Evolutionary conservation across 2,113 vertebrate species (phyloP), one percentile per base, ranked within the genome.

Genomic region (Anguilla japonica): DNA sequence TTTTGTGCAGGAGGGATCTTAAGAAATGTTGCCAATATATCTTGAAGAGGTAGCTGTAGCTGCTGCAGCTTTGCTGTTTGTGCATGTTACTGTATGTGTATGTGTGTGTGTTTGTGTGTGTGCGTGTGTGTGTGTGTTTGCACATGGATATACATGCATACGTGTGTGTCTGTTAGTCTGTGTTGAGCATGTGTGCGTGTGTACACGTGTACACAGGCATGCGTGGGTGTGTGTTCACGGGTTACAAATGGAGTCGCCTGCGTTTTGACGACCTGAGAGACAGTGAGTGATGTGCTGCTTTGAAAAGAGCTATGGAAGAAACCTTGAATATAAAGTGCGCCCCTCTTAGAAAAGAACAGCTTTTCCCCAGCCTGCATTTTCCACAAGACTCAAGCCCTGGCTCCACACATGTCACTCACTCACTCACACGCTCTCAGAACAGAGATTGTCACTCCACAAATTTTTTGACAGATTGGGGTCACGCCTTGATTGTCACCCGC

Each of bases 381-480:
- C n/a, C 34, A 34, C n/a, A n/a, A 75, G 71, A 34, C 71, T 29
- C 20, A n/a, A 22, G 71, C n/a, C 79, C 79, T 26, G 40, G 79
- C 18, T 41, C 79, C 79, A 34, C 7, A 16, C 34, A 75, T 41
- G 20, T 4, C 39, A 39, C 53, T 39, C 53, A 6, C 34, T 56
- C 34, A 87, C 81, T 46, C 46, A 13, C 75, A 34, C 34, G 34
- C 39, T 84, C 75, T 53, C 15, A 39, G 46, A 41, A 63, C 7
- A 46, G n/a, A 53, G 67, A 40, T 53, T 40, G 22, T 29, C 75
- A 60, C n/a, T 71, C 79, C 83, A n/a, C 22, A 41, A 79, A 22
- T 46, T 75, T 46, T 41, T 41, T 90, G 87, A 90, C 87, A 90
- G 90, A 91, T 83, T 71, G 81, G 80, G 88, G 86, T 86, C 78